phyloP scores from a whole-genome alignment of 2,797 vertebrate genomes.

The Ispidina picta region DNA sequence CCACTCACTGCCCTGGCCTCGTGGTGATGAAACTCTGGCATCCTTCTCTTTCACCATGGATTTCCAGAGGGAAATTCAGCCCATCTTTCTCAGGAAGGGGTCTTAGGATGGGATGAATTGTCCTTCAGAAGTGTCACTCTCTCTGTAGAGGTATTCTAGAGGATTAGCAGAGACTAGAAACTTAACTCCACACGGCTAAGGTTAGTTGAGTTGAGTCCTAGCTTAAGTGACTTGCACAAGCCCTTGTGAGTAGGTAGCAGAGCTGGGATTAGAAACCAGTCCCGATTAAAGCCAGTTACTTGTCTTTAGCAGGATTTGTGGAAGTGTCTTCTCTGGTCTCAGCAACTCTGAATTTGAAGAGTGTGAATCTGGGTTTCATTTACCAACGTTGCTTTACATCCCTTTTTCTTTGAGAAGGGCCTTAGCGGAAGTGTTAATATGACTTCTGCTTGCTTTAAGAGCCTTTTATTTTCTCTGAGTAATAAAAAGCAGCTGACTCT shows the following conservation, averaged over 20 bases:
- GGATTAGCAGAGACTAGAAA: neutral
- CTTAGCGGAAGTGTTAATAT: constrained; percentile 16
- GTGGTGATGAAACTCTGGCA: rapidly evolving
- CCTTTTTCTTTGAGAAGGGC: neutral
- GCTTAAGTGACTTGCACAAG: neutral
- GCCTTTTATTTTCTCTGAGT: neutral
- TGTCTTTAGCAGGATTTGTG: neutral
- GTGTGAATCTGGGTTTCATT: constrained; percentile 50
- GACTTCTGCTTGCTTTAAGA: neutral
- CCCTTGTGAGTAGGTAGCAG: neutral
- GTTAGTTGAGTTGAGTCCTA: neutral
- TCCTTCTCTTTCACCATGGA: rapidly evolving
- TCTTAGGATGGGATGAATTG: neutral
- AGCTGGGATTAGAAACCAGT: neutral
- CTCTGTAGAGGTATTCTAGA: neutral
- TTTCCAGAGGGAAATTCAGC: neutral
- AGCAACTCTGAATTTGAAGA: neutral
- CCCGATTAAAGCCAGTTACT: neutral
- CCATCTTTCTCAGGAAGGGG: neutral
- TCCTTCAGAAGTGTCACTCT: neutral
- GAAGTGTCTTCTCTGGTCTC: neutral
- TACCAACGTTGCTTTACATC: neutral
- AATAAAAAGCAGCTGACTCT: constrained; percentile 27
- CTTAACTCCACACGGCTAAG: neutral
- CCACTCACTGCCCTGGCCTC: rapidly evolving